Evolutionary conservation across 2,888 invertebrate species (phyloP), one percentile per base, ranked within the genome.

Genomic region (Lathronympha strigana): DNA sequence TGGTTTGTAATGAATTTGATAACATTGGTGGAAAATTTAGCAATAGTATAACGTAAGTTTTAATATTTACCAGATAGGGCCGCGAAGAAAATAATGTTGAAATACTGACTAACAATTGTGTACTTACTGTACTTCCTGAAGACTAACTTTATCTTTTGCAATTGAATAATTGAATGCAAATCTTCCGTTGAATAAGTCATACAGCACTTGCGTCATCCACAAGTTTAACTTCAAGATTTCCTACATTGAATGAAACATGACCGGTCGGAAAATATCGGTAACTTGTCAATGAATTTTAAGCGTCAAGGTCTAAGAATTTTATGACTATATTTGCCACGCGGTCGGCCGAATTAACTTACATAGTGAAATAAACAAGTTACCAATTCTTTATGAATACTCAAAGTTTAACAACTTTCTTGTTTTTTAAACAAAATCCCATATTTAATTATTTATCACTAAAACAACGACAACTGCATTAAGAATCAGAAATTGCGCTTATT

Each of bases 91-190:
- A 47, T 2, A 13, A 36, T 21, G 11, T 21, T 36, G 4, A 53
- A 36, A 33, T n/a, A 11, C 19, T 19, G 31, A n/a, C 1, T 19
- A 21, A 45, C 45, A 57, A 21, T 31, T 15, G 15, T 33, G 19
- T n/a, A 4, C n/a, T n/a, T n/a, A n/a, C n/a, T n/a, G n/a, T 54
- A 62, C 25, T 45, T 45, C 33, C 50, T 58, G 55, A 58, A 68
- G 69, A 83, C 81, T 80, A 73, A 17, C 25, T 55, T 40, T 79
- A 77, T 79, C 78, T 75, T 78, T 81, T 77, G 76, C 76, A 74
- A 75, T 73, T 71, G 83, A 79, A 84, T 83, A 83, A 84, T 83
- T 83, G 80, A 83, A 86, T 86, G 83, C 78, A 81, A 87, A 86
- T 82, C 71, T 71, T 64, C 74, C 73, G 71, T 68, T 77, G 77